phyloP scores from a whole-genome alignment of 2,113 vertebrate species.

The Hippocampus zosterae region DNA sequence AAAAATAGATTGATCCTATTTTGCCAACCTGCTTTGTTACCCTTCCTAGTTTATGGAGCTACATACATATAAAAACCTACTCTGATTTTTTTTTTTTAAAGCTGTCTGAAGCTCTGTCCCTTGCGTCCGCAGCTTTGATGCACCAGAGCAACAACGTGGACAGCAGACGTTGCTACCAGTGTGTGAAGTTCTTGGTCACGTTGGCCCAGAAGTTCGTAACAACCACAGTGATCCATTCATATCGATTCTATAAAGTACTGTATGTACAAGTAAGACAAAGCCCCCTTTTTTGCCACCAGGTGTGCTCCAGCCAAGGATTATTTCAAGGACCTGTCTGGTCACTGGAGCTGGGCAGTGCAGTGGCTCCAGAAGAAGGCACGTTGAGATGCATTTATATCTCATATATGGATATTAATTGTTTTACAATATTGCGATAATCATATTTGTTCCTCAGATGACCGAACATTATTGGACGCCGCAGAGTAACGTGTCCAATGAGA shows the following conservation, averaged over 20 bases:
- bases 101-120: background rate
- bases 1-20: background rate
- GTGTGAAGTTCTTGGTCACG: constrained; percentile 96
- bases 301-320: constrained; percentile 95
- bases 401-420: background rate
- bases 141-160: constrained; percentile 97
- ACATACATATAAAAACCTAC: too few relatives aligned
- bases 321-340: constrained; percentile 95
- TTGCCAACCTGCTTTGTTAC: background rate
- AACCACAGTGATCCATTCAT: background rate
- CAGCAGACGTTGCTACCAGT: constrained; percentile 98
- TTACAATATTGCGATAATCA: background rate
- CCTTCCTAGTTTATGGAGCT: too few relatives aligned
- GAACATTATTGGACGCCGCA: constrained; percentile 99
- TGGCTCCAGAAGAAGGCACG: constrained; percentile 95
- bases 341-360: constrained; percentile 98
- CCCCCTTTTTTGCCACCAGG: constrained; percentile 63
- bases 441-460: constrained; percentile 82
- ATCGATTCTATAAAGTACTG: background rate
- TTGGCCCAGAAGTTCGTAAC: constrained; percentile 95
- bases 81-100: too few relatives aligned
- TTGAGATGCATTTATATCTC: background rate
- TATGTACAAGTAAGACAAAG: background rate
- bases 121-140: constrained; percentile 83
- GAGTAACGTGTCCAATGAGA: constrained; percentile 97